Base-by-base conservation (phyloP, 2,797 vertebrate species). In the Siniperca scherzeri region DNA sequence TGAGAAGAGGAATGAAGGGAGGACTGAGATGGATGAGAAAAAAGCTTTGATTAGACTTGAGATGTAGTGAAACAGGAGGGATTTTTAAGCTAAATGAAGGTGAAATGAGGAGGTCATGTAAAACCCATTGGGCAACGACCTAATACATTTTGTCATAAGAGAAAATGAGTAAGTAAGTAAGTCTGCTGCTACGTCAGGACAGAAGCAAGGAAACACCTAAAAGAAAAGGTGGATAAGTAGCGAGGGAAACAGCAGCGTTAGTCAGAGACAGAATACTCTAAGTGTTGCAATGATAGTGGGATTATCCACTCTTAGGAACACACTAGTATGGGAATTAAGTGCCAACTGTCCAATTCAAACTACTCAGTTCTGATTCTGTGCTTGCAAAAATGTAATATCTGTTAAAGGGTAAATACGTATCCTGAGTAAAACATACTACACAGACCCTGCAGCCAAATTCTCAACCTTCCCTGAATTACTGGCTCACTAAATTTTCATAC, bases 381-480 rank as follows among this genome's bases (percentile, higher is more conserved):
- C 68, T 52, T 74, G 42, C 40, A 59, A n/a, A 69, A 36, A 62
- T 46, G 33, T 79, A 2, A 64, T 21, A 19, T 74, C 27, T 73
- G 73, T 21, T 69, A 22, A 60, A 4, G n/a, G 13, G 12, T 36
- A 42, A 78, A 66, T 56, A 65, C 17, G 44, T 53, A 30, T 74
- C 12, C 33, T 2, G 61, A 81, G 53, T 36, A 71, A 22, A 42
- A 66, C 0, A 1, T 57, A 46, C 33, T 14, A 76, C 77, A 48
- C 30, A 56, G 44, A 81, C 68, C 80, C 78, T 85, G 87, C 82
- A 82, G 83, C 79, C 67, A 72, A 78, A 66, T n/a, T 52, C 40
- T 73, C 13, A 0, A 33, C 48, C 50, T 38, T 76, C 59, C n/a
- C 69, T 53, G 48, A 44, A 19, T 52, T 21, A 36, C 62, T 17